Conservation (phyloP, 2,888 invertebrate genomes). For the Ochropleura leucogaster region DNA sequence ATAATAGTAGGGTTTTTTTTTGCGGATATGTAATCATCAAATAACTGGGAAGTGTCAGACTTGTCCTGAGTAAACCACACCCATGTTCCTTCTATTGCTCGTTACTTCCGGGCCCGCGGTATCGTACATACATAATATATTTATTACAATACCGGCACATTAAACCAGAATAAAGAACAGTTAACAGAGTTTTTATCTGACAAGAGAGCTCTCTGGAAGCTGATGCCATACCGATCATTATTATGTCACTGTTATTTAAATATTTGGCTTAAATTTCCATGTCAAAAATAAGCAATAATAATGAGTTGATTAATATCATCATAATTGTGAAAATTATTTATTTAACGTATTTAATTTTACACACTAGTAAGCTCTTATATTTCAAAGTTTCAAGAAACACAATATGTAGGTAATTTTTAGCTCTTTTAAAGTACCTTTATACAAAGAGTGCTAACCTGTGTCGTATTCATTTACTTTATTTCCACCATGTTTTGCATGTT, state of each 20-base stretch:
- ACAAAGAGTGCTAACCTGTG: not conserved
- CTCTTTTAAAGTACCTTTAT: constrained; percentile 1
- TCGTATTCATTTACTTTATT: constrained; percentile 30
- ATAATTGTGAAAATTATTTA: not conserved
- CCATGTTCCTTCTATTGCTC: no score
- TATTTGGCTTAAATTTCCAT: not conserved
- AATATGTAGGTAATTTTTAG: not conserved
- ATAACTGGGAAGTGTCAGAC: no score
- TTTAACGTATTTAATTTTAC: not conserved
- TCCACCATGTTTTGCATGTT: constrained; percentile 27
- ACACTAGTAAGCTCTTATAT: constrained; percentile 5
- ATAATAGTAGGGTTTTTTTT: not conserved
- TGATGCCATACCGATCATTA: not conserved
- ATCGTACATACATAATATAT: no score
- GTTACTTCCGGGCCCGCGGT: no score
- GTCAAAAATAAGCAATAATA: not conserved
- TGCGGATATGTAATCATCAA: no score
- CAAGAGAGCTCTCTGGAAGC: not conserved
- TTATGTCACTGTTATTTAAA: not conserved
- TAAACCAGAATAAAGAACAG: not conserved
- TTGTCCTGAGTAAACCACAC: no score
- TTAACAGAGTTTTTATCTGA: not conserved
- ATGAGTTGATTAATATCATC: not conserved
- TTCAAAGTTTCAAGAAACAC: constrained; percentile 2
- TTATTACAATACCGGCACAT: not conserved